Percentiles rank a stretch among this genome's conserved stretches.
phyloP scores from a whole-genome alignment of 2,113 vertebrate species.

The Pomatorhinus ruficollis region DNA sequence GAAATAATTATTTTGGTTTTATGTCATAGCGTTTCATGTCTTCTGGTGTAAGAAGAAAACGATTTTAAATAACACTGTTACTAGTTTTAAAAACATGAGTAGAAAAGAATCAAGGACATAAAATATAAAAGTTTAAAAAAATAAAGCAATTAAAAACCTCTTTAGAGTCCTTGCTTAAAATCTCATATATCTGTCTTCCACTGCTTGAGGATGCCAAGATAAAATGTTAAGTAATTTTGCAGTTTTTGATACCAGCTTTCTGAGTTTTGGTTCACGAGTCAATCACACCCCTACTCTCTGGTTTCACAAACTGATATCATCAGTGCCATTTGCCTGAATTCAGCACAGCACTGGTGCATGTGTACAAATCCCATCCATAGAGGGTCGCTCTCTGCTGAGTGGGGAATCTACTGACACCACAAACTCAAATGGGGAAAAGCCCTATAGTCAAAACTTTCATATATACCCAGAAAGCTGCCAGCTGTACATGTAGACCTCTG shows the following conservation, averaged over 20 bases:
- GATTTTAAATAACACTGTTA: background rate
- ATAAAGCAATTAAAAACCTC: background rate
- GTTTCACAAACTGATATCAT: background rate
- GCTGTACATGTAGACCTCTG: background rate
- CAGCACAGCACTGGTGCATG: background rate
- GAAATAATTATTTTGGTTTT: slow-evolving; percentile 16
- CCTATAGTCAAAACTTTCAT: background rate
- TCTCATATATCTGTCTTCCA: background rate
- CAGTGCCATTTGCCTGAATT: background rate
- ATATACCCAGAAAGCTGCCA: background rate
- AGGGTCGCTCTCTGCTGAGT: background rate
- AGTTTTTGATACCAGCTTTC: background rate
- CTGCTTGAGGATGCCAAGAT: background rate
- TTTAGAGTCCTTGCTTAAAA: background rate
- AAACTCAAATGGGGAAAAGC: background rate
- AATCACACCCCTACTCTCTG: background rate
- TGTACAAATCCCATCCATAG: background rate
- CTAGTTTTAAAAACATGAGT: background rate
- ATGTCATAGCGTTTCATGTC: background rate
- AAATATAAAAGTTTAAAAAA: background rate
- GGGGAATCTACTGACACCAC: background rate
- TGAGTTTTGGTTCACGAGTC: background rate
- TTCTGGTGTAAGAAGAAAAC: background rate
- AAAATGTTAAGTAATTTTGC: background rate
- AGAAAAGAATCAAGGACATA: background rate